Evolutionary conservation across 2,888 invertebrate genomes (phyloP).

Genomic region (Cosmopolites sordidus): DNA sequence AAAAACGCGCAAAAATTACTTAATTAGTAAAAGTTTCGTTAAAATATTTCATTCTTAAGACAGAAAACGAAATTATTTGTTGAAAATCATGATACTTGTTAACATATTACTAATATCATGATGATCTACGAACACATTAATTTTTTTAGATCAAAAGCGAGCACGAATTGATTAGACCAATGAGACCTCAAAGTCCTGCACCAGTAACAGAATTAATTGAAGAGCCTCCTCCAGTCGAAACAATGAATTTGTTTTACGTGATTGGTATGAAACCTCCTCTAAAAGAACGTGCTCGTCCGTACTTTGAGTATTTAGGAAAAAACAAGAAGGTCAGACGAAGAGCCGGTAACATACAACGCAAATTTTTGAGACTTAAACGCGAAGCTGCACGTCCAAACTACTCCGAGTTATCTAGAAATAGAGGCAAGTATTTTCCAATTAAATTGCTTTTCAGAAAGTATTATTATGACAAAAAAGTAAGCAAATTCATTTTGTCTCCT

Average conservation of each 20-base stretch:
- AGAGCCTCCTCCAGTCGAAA: constrained; percentile 8
- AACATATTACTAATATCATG: no score
- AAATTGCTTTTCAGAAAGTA: no score
- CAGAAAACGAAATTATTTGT: no score
- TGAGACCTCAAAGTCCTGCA: constrained; percentile 1
- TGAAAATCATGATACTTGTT: no score
- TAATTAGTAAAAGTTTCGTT: no score
- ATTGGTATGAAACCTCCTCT: constrained; percentile 45
- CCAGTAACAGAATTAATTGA: constrained; percentile 16
- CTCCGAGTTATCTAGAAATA: constrained; percentile 37
- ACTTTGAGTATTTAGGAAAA: constrained; percentile 34
- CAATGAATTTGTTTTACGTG: constrained; percentile 40
- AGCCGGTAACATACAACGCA: constrained; percentile 17
- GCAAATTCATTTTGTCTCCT: no score
- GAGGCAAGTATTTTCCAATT: constrained; percentile 19
- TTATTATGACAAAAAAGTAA: no score
- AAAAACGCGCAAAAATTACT: no score
- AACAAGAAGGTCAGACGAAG: constrained; percentile 25
- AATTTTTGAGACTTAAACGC: constrained; percentile 31
- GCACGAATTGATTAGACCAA: no score
- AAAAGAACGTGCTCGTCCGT: constrained; percentile 35
- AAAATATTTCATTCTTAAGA: no score
- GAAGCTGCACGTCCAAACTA: constrained; percentile 36
- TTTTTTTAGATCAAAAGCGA: no score
- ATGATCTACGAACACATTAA: no score